Evolutionary conservation across 2,113 vertebrate genomes (phyloP), one percentile per base, ranked within the genome.

Genomic region (Trogon surrucura): DNA sequence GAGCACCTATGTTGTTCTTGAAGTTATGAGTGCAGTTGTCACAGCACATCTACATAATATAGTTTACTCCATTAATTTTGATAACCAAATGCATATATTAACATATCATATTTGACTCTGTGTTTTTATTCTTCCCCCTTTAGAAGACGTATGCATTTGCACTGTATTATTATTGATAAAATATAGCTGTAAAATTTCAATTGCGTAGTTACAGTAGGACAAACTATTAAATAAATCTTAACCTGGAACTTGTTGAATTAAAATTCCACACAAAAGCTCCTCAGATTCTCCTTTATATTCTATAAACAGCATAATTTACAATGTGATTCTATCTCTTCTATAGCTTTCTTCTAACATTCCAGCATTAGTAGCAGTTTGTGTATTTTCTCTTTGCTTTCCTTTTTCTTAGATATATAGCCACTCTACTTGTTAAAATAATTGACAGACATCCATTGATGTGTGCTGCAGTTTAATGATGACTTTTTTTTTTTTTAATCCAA

Each of bases 141-240:
- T 72, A 56, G 51, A 95, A 29, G n/a, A 54, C 36, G 48, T 45
- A 7, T 70, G 25, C 10, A 16, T 57, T 92, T 90, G 70, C 12
- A 66, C 13, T 41, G 21, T 81, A 34, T 60, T 80, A 71, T 57
- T 67, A 38, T 30, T 51, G 58, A 82, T 90, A 69, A 90, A 74
- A 44, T 82, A 79, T 9, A 80, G 17, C 62, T 75, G 25, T 87
- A 58, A 72, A 65, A 85, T 94, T 95, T 95, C 60, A 85, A 62
- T 79, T 20, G 21, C 56, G 54, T 47, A 62, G 70, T 66, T 96
- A 75, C 0, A 2, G 50, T 70, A 89, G 67, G 27, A 86, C 30
- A 84, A 91, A 61, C 47, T 81, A 65, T 61, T 94, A 79, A 94
- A 89, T 82, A 89, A 84, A 84, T 75, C 74, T 75, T 87, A 82